phyloP scores from a whole-genome alignment of 2,797 vertebrate genomes.

The Prunella strophiata region DNA sequence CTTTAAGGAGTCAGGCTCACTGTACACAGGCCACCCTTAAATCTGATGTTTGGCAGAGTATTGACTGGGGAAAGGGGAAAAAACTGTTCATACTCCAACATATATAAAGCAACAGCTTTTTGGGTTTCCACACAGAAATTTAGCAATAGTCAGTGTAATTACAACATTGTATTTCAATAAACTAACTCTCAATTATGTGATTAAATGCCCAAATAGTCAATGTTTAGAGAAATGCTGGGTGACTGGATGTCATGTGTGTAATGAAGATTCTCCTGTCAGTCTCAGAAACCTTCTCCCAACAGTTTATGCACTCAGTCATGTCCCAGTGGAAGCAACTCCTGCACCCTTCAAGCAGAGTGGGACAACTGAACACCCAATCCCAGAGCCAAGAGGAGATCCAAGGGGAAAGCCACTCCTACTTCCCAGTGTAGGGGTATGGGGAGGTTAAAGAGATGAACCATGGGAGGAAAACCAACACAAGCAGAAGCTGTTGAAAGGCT shows the following conservation, averaged over 20 bases:
- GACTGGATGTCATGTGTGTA: neutral
- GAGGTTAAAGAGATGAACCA: neutral
- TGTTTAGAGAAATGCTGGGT: neutral
- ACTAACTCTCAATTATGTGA: neutral
- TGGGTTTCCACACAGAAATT: neutral
- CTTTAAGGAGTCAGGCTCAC: neutral
- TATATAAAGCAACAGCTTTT: neutral
- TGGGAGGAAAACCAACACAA: neutral
- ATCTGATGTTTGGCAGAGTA: neutral
- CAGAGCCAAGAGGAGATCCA: neutral
- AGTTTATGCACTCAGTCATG: neutral
- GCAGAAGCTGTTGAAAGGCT: neutral
- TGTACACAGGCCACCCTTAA: neutral
- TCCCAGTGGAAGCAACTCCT: neutral
- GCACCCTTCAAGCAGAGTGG: neutral
- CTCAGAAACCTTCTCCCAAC: neutral
- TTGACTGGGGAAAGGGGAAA: neutral
- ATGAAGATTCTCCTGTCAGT: neutral
- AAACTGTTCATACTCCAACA: neutral
- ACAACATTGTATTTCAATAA: neutral
- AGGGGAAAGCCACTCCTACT: neutral
- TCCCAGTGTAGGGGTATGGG: accelerated
- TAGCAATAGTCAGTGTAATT: neutral
- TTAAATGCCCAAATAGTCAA: neutral
- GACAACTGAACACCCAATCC: neutral